These are phyloP conservation scores for Phrynocephalus forsythii DNA, from an alignment of 2,797 vertebrate genomes.

Conservation along the genomic window DNA sequence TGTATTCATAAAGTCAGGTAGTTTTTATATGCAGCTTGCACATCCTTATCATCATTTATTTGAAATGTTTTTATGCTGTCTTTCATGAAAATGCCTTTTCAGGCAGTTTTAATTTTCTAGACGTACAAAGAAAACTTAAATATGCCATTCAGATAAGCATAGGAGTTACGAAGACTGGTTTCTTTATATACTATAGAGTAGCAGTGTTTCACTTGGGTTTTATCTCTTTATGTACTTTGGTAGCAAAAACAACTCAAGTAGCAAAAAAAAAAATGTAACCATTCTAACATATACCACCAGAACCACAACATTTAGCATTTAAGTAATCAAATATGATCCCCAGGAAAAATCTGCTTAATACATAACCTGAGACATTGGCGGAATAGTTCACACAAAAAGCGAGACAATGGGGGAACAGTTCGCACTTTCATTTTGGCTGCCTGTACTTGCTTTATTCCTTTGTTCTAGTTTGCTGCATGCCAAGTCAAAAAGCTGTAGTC, in stretches of 20 bases:
- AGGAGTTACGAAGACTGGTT: background rate
- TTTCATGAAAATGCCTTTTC: background rate
- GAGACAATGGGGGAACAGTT: background rate
- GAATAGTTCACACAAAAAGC: background rate
- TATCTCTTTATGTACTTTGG: background rate
- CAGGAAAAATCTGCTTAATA: background rate
- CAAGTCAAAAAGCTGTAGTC: background rate
- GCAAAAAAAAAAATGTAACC: conserved; percentile 4
- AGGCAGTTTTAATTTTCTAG: background rate
- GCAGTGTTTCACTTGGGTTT: background rate
- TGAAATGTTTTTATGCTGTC: background rate
- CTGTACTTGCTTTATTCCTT: background rate
- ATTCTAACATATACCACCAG: background rate
- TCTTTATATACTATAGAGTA: background rate
- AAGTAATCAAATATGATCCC: background rate
- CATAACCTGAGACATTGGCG: background rate
- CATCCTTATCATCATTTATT: background rate
- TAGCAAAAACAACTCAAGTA: background rate
- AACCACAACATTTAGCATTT: background rate
- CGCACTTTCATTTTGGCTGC: background rate
- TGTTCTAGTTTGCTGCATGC: background rate
- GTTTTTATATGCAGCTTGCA: background rate
- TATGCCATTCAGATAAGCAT: background rate
- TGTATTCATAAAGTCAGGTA: background rate
- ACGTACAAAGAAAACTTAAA: background rate